Conservation (phyloP, 2,888 invertebrate genomes). For the Dioctria rufipes region DNA sequence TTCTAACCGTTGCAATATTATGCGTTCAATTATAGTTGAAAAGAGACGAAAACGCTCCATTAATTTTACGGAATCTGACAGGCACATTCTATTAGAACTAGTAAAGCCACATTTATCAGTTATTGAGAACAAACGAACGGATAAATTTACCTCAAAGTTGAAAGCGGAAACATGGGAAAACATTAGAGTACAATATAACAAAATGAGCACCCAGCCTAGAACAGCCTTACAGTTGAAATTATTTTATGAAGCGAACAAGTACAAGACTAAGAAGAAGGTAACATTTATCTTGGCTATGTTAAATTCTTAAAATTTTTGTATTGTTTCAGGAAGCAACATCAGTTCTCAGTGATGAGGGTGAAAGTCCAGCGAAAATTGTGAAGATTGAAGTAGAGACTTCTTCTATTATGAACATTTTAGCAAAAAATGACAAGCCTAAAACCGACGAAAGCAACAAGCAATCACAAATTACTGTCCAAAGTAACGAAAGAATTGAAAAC, state of each 20-base stretch:
- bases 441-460: neutral
- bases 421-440: neutral
- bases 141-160: slow-evolving; percentile 4
- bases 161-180: slow-evolving; percentile 21
- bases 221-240: slow-evolving; percentile 8
- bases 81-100: neutral
- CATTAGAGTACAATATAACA: neutral
- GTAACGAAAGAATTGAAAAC: neutral
- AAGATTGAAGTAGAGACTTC: neutral
- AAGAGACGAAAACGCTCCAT: slow-evolving; percentile 4
- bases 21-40: slow-evolving; percentile 8
- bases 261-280: neutral
- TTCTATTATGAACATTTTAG: neutral
- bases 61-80: slow-evolving; percentile 4
- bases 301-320: neutral
- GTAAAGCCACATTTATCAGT: neutral
- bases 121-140: slow-evolving; percentile 15
- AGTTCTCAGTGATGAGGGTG: neutral
- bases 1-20: neutral
- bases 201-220: neutral
- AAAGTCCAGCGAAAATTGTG: neutral
- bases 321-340: neutral
- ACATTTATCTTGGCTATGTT: too few relatives aligned
- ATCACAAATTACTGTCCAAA: neutral
- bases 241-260: slow-evolving; percentile 23